Base-by-base conservation (phyloP, 2,888 invertebrate genomes). In the Eledone cirrhosa region DNA sequence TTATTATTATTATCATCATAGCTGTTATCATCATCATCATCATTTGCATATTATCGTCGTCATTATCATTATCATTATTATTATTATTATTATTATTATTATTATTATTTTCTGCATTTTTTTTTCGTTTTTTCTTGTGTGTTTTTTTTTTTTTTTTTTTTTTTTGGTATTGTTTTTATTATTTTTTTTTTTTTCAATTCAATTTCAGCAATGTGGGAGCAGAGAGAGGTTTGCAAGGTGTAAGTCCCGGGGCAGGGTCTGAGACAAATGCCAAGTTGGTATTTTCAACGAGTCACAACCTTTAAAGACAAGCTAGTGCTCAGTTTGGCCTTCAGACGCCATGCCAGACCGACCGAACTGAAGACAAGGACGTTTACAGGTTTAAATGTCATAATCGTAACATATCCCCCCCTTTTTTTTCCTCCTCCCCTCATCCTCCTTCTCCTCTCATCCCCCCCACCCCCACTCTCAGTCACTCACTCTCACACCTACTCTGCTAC, bases 381-480 rank as follows among this genome's bases (percentile, higher is more conserved):
- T 72, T 72, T 72, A 72, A 72, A 72, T 72, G 72, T 72, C 72
- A 72, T 72, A 72, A 72, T 72, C 72, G 29, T 67, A 29, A 67
- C 67, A 27, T 31, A 31, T n/a, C 33, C 72, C 72, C 22, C 33
- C 33, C 24, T 19, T 13, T 72, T n/a, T 72, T 31, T n/a, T 72
- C 31, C 22, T 22, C 69, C 69, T 31, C 69, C 22, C 31, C 33
- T 72, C 72, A 29, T 31, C 41, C 72, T 72, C 31, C n/a, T 41
- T 41, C 29, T 19, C 22, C 14, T 29, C 31, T n/a, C n/a, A n/a
- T 69, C 69, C n/a, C 33, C 41, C 22, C 33, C 16, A 22, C 31
- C 22, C 41, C 31, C n/a, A n/a, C n/a, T n/a, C n/a, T n/a, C n/a
- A n/a, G n/a, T n/a, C n/a, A n/a, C n/a, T n/a, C n/a, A n/a, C n/a